These are phyloP conservation scores for Ictidomys tridecemlineatus DNA, from an alignment of 2,113 vertebrate species.

Conservation along the genomic window DNA sequence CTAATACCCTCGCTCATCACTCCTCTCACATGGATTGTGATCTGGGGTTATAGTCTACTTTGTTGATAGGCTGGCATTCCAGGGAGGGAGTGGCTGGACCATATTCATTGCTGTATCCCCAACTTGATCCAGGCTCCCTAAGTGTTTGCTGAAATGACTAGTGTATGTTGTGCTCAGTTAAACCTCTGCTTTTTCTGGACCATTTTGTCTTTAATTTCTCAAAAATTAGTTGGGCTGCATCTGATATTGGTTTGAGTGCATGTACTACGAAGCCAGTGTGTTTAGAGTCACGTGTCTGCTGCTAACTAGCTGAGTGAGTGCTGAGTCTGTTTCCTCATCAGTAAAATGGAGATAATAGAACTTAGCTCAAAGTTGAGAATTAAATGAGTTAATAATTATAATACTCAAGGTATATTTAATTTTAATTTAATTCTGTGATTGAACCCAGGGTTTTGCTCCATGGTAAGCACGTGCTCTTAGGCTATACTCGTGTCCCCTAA, in stretches of 20 bases:
- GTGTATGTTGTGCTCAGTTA: not conserved
- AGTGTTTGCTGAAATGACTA: not conserved
- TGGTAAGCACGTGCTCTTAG: not conserved
- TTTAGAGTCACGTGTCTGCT: not conserved
- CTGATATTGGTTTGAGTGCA: not conserved
- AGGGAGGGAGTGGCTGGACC: not conserved
- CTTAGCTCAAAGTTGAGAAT: not conserved
- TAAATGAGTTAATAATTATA: constrained; percentile 16
- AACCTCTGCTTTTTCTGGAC: not conserved
- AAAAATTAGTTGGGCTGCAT: not conserved
- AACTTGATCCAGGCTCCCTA: not conserved
- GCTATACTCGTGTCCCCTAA: not conserved
- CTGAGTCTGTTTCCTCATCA: not conserved
- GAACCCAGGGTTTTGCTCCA: not conserved
- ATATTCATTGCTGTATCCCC: not conserved
- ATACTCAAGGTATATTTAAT: not conserved
- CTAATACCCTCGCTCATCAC: not conserved
- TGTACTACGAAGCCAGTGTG: not conserved
- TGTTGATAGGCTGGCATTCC: not conserved
- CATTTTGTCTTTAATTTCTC: not conserved
- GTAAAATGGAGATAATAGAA: not conserved
- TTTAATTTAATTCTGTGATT: not conserved
- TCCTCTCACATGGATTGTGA: not conserved
- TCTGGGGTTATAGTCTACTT: not conserved
- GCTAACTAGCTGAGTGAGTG: not conserved